Evolutionary conservation across 2,113 vertebrate species (phyloP).

Genomic region (Gambusia holbrooki): DNA sequence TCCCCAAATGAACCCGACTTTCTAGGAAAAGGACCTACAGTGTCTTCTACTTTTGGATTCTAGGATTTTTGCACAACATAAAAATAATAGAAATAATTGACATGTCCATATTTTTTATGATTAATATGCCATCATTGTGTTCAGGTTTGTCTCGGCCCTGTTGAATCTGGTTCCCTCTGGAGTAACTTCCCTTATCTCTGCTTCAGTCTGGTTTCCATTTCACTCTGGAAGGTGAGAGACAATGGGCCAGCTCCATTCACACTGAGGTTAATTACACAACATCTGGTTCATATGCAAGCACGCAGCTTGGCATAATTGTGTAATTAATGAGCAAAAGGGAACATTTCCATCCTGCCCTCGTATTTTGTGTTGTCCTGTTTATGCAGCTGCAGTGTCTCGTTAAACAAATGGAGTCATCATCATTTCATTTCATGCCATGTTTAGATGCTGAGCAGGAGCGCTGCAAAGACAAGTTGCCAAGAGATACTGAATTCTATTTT

Average conservation of each 20-base stretch:
- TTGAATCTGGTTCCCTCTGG: constrained; percentile 8
- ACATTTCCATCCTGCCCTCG: constrained; percentile 31
- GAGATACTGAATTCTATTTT: background rate
- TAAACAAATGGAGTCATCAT: constrained; percentile 66
- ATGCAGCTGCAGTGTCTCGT: constrained; percentile 2
- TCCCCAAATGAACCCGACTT: too few species aligned
- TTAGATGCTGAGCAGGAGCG: constrained; percentile 53
- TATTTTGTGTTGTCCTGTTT: constrained; percentile 38
- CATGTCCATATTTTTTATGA: constrained; percentile 9
- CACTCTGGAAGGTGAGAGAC: constrained; percentile 68
- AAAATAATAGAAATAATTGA: background rate
- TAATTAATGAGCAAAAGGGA: constrained; percentile 64
- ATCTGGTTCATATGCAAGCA: constrained; percentile 65
- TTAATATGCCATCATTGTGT: constrained; percentile 25
- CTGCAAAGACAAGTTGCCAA: background rate
- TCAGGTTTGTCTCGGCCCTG: constrained; percentile 15
- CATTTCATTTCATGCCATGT: constrained; percentile 69
- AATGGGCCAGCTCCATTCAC: constrained; percentile 59
- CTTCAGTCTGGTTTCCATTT: constrained; percentile 51
- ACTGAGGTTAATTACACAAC: constrained; percentile 72
- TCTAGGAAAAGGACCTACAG: too few species aligned
- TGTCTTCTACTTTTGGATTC: too few species aligned
- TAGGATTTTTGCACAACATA: background rate
- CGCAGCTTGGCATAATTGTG: constrained; percentile 65
- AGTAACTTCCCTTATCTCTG: constrained; percentile 35